Evolutionary conservation across 2,797 vertebrate species (phyloP), one percentile per base, ranked within the genome.

Genomic region (Podarcis lilfordi): DNA sequence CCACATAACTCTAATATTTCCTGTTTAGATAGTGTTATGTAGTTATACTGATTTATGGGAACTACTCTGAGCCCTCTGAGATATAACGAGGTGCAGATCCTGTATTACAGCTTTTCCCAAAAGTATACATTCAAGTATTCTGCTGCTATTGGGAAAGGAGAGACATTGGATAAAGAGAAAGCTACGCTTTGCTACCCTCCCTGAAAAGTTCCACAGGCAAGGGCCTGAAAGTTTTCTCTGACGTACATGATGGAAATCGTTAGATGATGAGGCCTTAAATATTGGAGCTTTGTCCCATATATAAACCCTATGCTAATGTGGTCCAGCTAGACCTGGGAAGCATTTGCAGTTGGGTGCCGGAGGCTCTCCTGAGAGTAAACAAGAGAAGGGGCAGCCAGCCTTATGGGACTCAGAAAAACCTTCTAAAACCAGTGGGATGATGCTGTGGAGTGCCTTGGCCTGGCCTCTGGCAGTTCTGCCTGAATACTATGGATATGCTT

Each of bases 1-100:
- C 50, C 69, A 81, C 61, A 90, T 69, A 85, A 80, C 40, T 81
- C 72, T 72, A 88, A 61, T 88, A 61, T 87, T 87, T 90, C 86
- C 82, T 88, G 86, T 90, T 90, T 85, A 82, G 78, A 71, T 88
- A 82, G 2, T 43, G 27, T 80, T 74, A 45, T 66, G 59, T 59
- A 69, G 23, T 82, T 85, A 77, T 82, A 85, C 64, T 81, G 74
- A 69, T 75, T 76, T 76, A 85, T 82, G 89, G 64, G 78, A 87
- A 88, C 71, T 50, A 17, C 50, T 85, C 23, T 59, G 61, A 78
- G 37, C 35, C n/a, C 23, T 78, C 64, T 71, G 79, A 90, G 79
- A 71, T 80, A 80, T 80, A 80, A 81, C 32, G 35, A 81, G 23
- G 78, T 84, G 50, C 45, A 77, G 61, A 59, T 68, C 72, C 69